These are phyloP conservation scores for Ctenodactylus gundi DNA, from an alignment of 2,113 vertebrate genomes.

Conservation along the genomic window DNA sequence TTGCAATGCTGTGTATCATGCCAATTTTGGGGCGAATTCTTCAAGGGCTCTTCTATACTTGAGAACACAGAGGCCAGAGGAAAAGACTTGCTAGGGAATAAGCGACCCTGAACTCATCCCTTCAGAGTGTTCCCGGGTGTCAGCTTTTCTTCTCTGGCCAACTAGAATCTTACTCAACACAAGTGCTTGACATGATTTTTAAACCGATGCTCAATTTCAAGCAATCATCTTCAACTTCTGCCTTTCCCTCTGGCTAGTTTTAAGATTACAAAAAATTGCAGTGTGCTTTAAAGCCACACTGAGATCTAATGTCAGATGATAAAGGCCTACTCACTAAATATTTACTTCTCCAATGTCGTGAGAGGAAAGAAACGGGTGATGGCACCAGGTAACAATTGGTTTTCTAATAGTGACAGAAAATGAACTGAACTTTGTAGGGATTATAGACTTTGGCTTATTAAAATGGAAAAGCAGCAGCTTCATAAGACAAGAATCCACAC, in stretches of 20 bases:
- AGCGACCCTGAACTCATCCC: not conserved
- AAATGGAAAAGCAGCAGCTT: conserved; percentile 1
- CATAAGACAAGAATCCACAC: not conserved
- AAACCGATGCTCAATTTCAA: not conserved
- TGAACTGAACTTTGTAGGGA: conserved; percentile 47
- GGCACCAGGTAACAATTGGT: conserved; percentile 42
- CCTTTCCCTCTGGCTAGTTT: conserved; percentile 31
- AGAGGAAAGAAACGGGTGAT: not conserved
- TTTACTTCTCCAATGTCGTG: conserved; percentile 27
- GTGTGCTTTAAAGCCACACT: conserved; percentile 45
- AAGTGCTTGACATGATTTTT: not conserved
- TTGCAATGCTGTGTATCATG: conserved; percentile 18
- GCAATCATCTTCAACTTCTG: not conserved
- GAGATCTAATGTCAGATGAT: conserved; percentile 28
- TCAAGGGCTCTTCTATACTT: conserved; percentile 15
- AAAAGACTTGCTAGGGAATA: not conserved
- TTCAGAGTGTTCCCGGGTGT: not conserved
- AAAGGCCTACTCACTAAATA: conserved; percentile 52
- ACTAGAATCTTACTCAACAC: conserved; percentile 49
- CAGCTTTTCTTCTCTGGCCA: not conserved
- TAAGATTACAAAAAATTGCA: conserved; percentile 59
- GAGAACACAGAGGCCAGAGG: not conserved
- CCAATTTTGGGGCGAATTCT: conserved; percentile 21
- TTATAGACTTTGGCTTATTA: conserved; percentile 66
- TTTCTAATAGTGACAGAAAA: conserved; percentile 74